Evolutionary conservation across 1,140 invertebrate genomes (phyloP).

Genomic region (Musca domestica): DNA sequence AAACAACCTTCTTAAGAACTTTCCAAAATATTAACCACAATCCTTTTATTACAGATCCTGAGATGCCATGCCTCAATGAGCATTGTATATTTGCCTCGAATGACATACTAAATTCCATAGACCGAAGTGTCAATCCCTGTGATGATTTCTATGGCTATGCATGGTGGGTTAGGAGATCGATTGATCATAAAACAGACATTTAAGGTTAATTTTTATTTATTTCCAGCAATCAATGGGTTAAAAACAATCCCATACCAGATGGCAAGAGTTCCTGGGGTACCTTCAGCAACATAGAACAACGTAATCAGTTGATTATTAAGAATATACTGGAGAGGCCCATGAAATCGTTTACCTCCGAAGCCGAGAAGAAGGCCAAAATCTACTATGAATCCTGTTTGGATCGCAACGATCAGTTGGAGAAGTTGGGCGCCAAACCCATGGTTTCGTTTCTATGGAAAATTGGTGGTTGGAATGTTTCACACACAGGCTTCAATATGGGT

Average conservation of each 20-base stretch:
- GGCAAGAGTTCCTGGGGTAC: conserved; percentile 93
- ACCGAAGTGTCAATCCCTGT: conserved; percentile 79
- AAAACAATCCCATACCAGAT: conserved; percentile 86
- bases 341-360: conserved; percentile 66
- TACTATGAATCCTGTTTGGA: conserved; percentile 95
- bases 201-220: background rate
- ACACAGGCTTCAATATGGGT: conserved; percentile 59
- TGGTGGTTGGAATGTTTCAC: conserved; percentile 74
- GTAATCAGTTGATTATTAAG: conserved; percentile 90
- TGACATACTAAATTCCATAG: conserved; percentile 80
- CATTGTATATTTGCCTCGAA: conserved; percentile 84
- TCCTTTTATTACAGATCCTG: conserved; percentile 22
- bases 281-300: conserved; percentile 89
- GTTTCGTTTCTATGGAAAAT: conserved; percentile 69
- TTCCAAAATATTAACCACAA: background rate
- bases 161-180: conserved; percentile 57
- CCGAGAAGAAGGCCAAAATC: conserved; percentile 83
- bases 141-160: conserved; percentile 93
- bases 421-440: conserved; percentile 76
- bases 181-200: background rate
- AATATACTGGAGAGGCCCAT: conserved; percentile 74
- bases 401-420: conserved; percentile 85
- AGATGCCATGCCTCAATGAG: conserved; percentile 69
- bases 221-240: conserved; percentile 78
- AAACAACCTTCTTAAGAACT: background rate